Evolutionary conservation across 1,140 invertebrate genomes (phyloP), one percentile per base, ranked within the genome.

Genomic region (Rhyacophila brunnea): DNA sequence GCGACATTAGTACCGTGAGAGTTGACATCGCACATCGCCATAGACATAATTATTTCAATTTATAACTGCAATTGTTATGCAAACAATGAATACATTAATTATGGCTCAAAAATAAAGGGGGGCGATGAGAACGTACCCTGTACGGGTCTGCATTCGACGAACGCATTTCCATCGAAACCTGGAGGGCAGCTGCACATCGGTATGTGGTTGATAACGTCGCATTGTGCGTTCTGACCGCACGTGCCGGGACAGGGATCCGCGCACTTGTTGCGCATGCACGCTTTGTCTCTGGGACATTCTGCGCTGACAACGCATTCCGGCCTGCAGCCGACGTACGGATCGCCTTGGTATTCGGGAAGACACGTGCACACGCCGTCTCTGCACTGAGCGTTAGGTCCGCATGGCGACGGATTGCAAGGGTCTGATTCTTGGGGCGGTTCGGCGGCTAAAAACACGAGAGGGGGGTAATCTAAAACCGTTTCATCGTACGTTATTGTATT

Each of bases 241-340:
- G 85, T 85, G 20, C 86, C 81, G 15, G 79, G 77, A 66, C 89
- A 92, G 36, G 89, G 89, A 73, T 91, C 82, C 23, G 70, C 74
- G 69, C 89, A 92, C 73, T 85, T 87, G 59, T 88, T 85, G 68
- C 84, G 86, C n/a, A 85, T 78, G 66, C 89, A 92, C n/a, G 88
- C 84, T 72, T 80, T 78, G 61, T 80, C 81, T 44, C 80, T 71
- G 9, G 79, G 64, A 72, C 89, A 90, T 64, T 90, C 89, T 0
- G 85, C 85, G 64, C 82, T 85, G 0, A 85, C 70, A 4, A 84
- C 74, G 71, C 88, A 91, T 72, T 87, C 85, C 13, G 86, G 84
- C 66, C 84, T 77, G 71, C 88, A 91, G 14, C 69, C 72, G 43
- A 75, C 67, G 56, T 78, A 80, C 5, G 77, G 77, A 80, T 68